Base-by-base conservation (phyloP, 2,113 vertebrate genomes). In the Engraulis encrasicolus region DNA sequence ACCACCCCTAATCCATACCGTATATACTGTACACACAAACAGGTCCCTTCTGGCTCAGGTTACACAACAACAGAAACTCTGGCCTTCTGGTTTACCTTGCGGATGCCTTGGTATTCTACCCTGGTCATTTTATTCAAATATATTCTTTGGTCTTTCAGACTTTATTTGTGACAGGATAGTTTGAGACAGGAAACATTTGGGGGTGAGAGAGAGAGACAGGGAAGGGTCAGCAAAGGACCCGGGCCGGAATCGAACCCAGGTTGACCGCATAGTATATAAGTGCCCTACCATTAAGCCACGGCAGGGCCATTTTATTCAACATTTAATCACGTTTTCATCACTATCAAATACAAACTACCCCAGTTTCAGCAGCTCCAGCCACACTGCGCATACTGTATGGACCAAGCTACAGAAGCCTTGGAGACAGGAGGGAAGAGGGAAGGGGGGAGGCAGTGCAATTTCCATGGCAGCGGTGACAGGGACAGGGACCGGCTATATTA, bases 221-320 rank as follows among this genome's bases (percentile, higher is more conserved):
- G n/a, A n/a, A n/a, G n/a, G n/a, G n/a, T n/a, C n/a, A n/a, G n/a
- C n/a, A n/a, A n/a, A n/a, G n/a, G n/a, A n/a, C n/a, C n/a, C n/a
- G n/a, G n/a, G n/a, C n/a, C n/a, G n/a, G n/a, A n/a, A n/a, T n/a
- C n/a, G n/a, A n/a, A n/a, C n/a, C n/a, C n/a, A n/a, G n/a, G n/a
- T n/a, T n/a, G n/a, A n/a, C n/a, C n/a, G n/a, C n/a, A n/a, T n/a
- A n/a, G n/a, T n/a, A n/a, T n/a, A n/a, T n/a, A n/a, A n/a, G n/a
- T n/a, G n/a, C n/a, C n/a, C n/a, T n/a, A n/a, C n/a, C n/a, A n/a
- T n/a, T n/a, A n/a, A n/a, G n/a, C n/a, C n/a, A n/a, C n/a, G n/a
- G n/a, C n/a, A n/a, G n/a, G 90, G 90, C 92, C 91, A 79, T 92
- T 94, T 93, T 94, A 93, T 93, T 93, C 92, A 94, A 95, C 92